Base-by-base conservation (phyloP, 1,140 invertebrate species). In the Periplaneta americana region DNA sequence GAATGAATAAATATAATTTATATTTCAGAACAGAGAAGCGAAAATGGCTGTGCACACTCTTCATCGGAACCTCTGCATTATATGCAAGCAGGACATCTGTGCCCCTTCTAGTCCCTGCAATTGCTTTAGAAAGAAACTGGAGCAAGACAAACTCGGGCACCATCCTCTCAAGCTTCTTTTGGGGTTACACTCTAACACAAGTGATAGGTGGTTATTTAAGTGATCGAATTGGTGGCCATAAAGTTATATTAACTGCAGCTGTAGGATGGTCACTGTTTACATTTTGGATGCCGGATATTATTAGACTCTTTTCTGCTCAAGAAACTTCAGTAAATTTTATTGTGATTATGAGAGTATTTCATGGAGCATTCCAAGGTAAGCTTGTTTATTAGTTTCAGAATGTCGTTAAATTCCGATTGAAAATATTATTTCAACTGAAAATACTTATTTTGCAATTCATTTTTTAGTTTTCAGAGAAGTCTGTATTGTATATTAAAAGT, bases 161-260 rank as follows among this genome's bases (percentile, higher is more conserved):
- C 3, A 92, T 95, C 75, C 85, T 95, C 15, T 94, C 93, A 9
- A 92, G 92, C 35, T 95, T 95, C 85, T 95, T 95, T 85, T 95
- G 94, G 93, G 94, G 94, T 78, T 95, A 95, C 83, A 93, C 92
- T 0, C 85, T 94, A 75, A 95, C 94, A 0, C 94, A 95, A 87
- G 91, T 95, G 88, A 86, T 93, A 76, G 93, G 93, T 75, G 94
- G 94, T 18, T 93, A 94, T 84, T 86, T 94, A 17, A 93, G 93
- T 83, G 94, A 95, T 85, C 88, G 88, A 66, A 90, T 93, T 81
- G 94, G 94, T 34, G 94, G 94, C 0, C 93, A 94, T 85, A 89
- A 90, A 81, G 91, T 95, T 17, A 89, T 95, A 74, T 89, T 91
- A 36, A 89, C 90, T 39, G 91, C 93, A 22, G 93, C 92, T 18